Evolutionary conservation across 1,140 invertebrate genomes (phyloP), one percentile per base, ranked within the genome.

Genomic region (Drosophila littoralis): DNA sequence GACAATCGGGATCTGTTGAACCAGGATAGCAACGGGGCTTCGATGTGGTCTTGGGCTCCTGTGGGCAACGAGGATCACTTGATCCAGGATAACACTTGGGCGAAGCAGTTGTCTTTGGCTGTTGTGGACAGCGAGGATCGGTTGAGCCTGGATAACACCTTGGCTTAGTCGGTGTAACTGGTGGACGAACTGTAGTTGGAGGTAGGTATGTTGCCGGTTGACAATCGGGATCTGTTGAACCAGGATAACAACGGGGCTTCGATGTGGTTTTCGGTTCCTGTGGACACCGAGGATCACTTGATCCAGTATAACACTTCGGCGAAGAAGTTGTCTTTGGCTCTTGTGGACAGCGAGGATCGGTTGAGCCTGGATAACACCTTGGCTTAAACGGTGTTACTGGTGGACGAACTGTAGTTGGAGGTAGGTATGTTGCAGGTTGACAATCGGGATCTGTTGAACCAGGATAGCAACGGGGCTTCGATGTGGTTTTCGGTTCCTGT

Each of bases 361-460:
- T 71, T n/a, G 73, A 75, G 6, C 73, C 73, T 0, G 73, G 68
- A 9, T 33, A 70, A 75, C 94, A 94, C 1, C 15, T 63, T 6
- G 72, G 72, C 7, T 50, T 75, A 2, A 84, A 68, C 22, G 82
- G 64, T 1, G 79, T 67, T 22, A 57, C 40, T 4, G 81, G 80
- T 36, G 65, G 75, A 6, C 75, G 71, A 63, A 17, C 68, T 6
- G 72, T 79, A 1, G 70, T 72, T 51, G 74, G 72, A 1, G 92
- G 92, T 22, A 67, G 52, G 12, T 80, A 75, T 9, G 83, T 71
- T 1, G 71, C 72, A 15, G 73, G 76, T 35, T 60, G 64, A 43
- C 76, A 78, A 10, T 77, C 46, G 8, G 59, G 67, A 75, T 75
- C 67, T 10, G 15, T 50, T 0, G 72, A 75, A 4, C 72, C 72